phyloP scores from a whole-genome alignment of 2,888 invertebrate species.

The Cryptophagus acutangulus region DNA sequence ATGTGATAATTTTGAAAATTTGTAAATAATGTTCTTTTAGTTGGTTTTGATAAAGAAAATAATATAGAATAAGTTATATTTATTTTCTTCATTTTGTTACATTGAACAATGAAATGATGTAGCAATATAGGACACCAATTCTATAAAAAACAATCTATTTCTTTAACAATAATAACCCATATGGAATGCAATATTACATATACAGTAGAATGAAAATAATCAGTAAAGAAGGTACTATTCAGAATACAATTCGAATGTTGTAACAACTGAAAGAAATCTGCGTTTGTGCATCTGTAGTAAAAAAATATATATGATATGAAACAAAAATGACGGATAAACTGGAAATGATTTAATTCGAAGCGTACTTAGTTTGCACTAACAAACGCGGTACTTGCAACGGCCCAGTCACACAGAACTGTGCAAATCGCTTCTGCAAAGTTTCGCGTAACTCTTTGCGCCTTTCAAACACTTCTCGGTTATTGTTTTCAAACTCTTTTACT shows the following conservation, averaged over 20 bases:
- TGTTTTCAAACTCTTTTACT: constrained; percentile 79
- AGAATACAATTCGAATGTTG: no score
- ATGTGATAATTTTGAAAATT: no score
- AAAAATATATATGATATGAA: no score
- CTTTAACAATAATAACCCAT: constrained; percentile 44
- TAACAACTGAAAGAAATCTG: no score
- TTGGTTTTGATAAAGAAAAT: constrained; percentile 1
- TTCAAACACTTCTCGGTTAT: constrained; percentile 69
- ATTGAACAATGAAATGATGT: constrained; percentile 32
- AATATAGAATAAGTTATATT: no score
- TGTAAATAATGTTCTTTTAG: not conserved
- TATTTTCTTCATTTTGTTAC: constrained; percentile 35
- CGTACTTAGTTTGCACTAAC: constrained; percentile 44
- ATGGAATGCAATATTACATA: constrained; percentile 2
- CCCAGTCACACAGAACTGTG: constrained; percentile 65
- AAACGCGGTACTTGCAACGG: constrained; percentile 46
- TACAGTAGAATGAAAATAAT: not conserved
- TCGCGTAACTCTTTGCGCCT: constrained; percentile 78
- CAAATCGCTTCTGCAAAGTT: constrained; percentile 77
- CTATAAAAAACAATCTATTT: constrained; percentile 40
- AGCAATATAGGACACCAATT: constrained; percentile 21
- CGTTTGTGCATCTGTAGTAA: no score
- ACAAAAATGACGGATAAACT: no score
- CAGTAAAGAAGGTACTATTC: no score
- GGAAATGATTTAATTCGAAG: constrained; percentile 45